Conservation (phyloP, 1,140 invertebrate genomes). For the Zophobas morio region DNA sequence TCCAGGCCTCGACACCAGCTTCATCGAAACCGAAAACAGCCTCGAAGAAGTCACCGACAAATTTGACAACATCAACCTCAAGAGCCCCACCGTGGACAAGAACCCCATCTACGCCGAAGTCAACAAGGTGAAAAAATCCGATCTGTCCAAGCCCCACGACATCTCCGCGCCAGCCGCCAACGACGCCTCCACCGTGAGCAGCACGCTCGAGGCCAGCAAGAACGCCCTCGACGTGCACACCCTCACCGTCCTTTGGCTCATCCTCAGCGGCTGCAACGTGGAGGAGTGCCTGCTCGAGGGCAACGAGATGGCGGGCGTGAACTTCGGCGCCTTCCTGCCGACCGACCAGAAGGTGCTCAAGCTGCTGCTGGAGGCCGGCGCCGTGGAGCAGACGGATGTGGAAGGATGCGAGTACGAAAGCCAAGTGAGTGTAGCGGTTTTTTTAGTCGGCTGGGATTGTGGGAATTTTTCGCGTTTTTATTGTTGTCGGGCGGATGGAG, state of each 20-base stretch:
- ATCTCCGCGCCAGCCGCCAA: neutral
- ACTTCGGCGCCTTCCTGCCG: slow-evolving; percentile 71
- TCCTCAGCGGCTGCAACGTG: slow-evolving; percentile 76
- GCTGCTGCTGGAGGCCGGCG: slow-evolving; percentile 78
- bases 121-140: slow-evolving; percentile 58
- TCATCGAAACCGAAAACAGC: slow-evolving; percentile 61
- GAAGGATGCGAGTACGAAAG: slow-evolving; percentile 70
- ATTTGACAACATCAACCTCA: slow-evolving; percentile 60
- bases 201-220: slow-evolving; percentile 41
- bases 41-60: slow-evolving; percentile 60
- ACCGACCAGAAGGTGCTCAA: slow-evolving; percentile 76
- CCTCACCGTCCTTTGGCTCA: slow-evolving; percentile 77
- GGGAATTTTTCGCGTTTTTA: slow-evolving; percentile 10
- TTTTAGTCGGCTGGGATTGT: neutral
- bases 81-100: slow-evolving; percentile 59
- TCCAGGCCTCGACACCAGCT: slow-evolving; percentile 46
- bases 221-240: slow-evolving; percentile 74
- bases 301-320: slow-evolving; percentile 66
- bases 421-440: slow-evolving; percentile 59
- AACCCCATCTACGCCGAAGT: slow-evolving; percentile 65
- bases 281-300: slow-evolving; percentile 76
- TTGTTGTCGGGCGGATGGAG: neutral
- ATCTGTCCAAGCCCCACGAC: neutral
- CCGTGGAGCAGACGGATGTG: slow-evolving; percentile 70
- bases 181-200: slow-evolving; percentile 45